Conservation (phyloP, 2,797 vertebrate genomes). For the Pseudochaenichthys georgianus region DNA sequence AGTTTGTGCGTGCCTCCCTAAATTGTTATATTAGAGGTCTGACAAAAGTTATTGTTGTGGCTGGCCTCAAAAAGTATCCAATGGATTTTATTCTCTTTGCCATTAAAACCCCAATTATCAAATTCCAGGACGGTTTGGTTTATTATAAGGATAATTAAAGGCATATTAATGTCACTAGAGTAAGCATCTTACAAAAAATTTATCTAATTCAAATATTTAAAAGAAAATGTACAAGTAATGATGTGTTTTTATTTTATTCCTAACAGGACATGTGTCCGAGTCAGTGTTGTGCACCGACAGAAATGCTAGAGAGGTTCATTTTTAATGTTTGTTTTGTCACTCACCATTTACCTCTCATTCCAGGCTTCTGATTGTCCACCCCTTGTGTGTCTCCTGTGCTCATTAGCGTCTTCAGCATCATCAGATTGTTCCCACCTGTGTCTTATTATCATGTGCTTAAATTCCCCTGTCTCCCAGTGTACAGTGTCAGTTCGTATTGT, state of each 20-base stretch:
- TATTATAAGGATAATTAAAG: background rate
- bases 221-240: background rate
- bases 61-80: background rate
- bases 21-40: background rate
- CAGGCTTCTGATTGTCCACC: too few relatives aligned
- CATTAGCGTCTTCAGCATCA: too few relatives aligned
- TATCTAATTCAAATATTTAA: background rate
- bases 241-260: background rate
- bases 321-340: too few relatives aligned
- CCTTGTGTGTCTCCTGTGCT: too few relatives aligned
- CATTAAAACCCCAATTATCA: background rate
- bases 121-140: background rate
- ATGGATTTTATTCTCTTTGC: background rate
- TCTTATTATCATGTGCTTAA: too few relatives aligned
- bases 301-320: too few relatives aligned
- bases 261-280: background rate
- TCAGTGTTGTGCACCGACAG: too few relatives aligned
- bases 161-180: background rate
- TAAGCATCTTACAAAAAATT: background rate
- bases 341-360: too few relatives aligned
- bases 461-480: too few relatives aligned
- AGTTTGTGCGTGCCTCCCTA: background rate
- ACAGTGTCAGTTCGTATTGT: too few relatives aligned
- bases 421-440: too few relatives aligned
- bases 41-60: background rate